phyloP scores from a whole-genome alignment of 2,113 vertebrate genomes.

The Barbus barbus region DNA sequence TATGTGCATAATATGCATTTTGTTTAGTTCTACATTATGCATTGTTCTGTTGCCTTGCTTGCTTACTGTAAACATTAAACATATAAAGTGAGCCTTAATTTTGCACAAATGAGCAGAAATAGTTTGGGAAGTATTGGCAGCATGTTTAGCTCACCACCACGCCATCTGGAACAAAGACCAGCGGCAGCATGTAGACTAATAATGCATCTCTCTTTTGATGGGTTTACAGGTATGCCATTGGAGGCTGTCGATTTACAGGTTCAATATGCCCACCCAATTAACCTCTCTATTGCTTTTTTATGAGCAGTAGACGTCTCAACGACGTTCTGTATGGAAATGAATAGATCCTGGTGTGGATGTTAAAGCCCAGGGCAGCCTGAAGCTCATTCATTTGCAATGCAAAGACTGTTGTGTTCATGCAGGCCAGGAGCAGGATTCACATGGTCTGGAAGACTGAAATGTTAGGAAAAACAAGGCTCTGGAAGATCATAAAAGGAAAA shows the following conservation, averaged over 20 bases:
- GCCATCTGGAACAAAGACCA: neutral
- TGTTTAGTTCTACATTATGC: neutral
- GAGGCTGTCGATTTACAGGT: neutral
- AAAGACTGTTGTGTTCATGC: neutral
- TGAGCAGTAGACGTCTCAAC: neutral
- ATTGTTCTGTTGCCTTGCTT: neutral
- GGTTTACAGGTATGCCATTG: neutral
- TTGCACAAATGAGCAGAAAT: neutral
- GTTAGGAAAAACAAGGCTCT: neutral
- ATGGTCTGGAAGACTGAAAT: neutral
- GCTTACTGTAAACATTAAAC: neutral
- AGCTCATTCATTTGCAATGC: neutral
- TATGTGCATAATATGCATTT: neutral
- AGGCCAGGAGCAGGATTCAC: neutral
- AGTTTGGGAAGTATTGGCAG: neutral
- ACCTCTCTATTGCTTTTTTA: constrained; percentile 25
- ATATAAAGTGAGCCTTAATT: too few species aligned
- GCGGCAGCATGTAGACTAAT: neutral
- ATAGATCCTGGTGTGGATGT: neutral
- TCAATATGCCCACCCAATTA: constrained; percentile 3
- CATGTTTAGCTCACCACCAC: neutral
- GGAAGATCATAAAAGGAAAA: neutral
- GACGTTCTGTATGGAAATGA: constrained; percentile 20
- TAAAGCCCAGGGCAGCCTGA: neutral
- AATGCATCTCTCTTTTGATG: neutral